Evolutionary conservation across 2,113 vertebrate species (phyloP).

Genomic region (Dromas ardeola): DNA sequence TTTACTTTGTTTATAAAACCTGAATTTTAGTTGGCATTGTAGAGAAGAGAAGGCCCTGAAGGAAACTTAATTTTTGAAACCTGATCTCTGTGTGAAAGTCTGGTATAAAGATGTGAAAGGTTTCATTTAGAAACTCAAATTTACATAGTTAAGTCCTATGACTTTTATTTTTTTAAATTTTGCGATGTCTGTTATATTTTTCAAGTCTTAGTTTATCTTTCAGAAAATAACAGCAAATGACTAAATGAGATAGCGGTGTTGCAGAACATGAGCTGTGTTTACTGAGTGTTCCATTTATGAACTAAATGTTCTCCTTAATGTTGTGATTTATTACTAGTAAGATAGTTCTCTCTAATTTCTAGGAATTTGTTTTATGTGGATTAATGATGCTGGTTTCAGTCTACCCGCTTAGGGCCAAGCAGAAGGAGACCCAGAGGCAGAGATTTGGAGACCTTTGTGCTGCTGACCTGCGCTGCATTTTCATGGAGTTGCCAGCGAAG

Average conservation of each 20-base stretch:
- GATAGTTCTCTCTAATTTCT: neutral
- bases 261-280: neutral
- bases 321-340: neutral
- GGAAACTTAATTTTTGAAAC: slow-evolving; percentile 29
- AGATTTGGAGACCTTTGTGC: neutral
- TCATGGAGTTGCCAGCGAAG: neutral
- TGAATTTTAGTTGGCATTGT: slow-evolving; percentile 4
- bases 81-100: slow-evolving; percentile 38
- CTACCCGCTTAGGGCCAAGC: accelerated
- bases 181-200: neutral
- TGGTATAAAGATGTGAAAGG: neutral
- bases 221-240: neutral
- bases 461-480: neutral
- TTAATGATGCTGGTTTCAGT: neutral
- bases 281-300: neutral
- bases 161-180: neutral
- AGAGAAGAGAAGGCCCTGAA: neutral
- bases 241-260: neutral
- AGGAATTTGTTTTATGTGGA: neutral
- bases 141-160: neutral
- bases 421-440: neutral
- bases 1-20: slow-evolving; percentile 29
- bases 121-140: neutral
- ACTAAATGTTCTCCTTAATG: neutral
- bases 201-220: neutral